These are phyloP conservation scores for Sphecodes monilicornis DNA, from an alignment of 2,888 invertebrate genomes.

Conservation along the genomic window DNA sequence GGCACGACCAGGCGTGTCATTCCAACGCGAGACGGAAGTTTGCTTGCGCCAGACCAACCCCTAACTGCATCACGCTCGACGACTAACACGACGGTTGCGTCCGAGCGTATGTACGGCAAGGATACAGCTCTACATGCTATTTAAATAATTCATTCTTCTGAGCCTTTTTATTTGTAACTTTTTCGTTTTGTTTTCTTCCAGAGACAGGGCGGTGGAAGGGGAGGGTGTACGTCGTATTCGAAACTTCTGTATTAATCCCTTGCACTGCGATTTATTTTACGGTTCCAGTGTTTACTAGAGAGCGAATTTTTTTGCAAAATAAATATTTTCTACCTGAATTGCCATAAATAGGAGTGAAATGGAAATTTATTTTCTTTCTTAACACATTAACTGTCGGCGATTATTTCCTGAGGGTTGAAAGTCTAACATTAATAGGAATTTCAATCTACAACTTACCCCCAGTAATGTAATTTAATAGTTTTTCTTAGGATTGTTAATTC, in stretches of 20 bases:
- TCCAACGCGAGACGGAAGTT: neutral
- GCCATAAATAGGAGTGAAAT: neutral
- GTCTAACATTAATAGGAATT: too few relatives aligned
- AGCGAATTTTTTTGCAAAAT: neutral
- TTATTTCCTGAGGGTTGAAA: too few relatives aligned
- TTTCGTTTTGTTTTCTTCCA: neutral
- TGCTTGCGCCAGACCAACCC: constrained; percentile 3
- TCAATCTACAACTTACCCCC: too few relatives aligned
- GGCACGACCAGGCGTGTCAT: neutral
- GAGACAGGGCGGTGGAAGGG: too few relatives aligned
- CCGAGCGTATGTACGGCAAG: too few relatives aligned
- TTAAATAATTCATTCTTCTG: neutral
- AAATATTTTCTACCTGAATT: neutral
- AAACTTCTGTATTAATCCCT: too few relatives aligned
- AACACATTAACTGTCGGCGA: too few relatives aligned
- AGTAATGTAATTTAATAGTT: too few relatives aligned
- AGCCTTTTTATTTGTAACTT: neutral
- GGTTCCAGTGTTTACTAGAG: too few relatives aligned
- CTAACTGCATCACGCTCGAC: neutral
- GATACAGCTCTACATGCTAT: neutral
- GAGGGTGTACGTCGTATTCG: too few relatives aligned
- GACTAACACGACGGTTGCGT: neutral
- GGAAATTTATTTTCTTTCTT: neutral
- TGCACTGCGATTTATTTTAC: too few relatives aligned
- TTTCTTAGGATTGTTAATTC: too few relatives aligned